Conservation (phyloP, 2,888 invertebrate genomes). For the Melipona beecheii region DNA sequence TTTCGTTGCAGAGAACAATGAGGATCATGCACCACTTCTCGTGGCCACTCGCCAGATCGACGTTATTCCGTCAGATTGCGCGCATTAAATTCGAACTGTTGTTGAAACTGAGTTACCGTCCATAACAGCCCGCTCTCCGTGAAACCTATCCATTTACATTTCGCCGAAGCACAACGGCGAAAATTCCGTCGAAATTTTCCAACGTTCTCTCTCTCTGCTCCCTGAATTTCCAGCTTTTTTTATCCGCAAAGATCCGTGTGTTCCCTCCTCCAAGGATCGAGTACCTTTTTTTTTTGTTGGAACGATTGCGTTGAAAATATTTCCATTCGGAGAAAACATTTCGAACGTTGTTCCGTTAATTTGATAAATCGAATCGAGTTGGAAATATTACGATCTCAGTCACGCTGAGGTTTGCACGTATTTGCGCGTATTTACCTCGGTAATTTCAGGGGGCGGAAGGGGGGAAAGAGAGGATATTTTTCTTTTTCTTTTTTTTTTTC, state of each 20-base stretch:
- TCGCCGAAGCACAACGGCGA: background rate
- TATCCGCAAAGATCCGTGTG: background rate
- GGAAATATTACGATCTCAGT: background rate
- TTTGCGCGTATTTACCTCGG: background rate
- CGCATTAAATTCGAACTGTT: background rate
- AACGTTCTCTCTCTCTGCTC: background rate
- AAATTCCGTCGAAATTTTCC: background rate
- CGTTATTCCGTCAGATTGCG: constrained; percentile 6
- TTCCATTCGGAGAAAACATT: background rate
- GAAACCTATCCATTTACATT: background rate
- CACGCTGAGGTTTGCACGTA: too few species aligned
- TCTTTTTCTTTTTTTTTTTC: background rate
- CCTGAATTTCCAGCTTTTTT: background rate
- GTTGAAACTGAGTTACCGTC: constrained; percentile 4
- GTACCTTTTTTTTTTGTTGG: background rate
- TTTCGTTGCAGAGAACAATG: constrained; percentile 9
- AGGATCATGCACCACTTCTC: background rate
- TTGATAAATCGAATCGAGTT: background rate
- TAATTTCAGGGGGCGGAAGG: too few species aligned
- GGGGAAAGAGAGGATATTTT: too few species aligned
- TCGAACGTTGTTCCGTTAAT: background rate
- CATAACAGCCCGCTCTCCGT: background rate
- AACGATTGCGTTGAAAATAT: background rate
- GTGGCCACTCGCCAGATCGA: background rate
- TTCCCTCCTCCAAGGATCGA: background rate